Percentiles rank a stretch among this genome's conserved stretches.
Evolutionary conservation across 2,888 invertebrate genomes (phyloP).

Genomic region (Timandra comae): DNA sequence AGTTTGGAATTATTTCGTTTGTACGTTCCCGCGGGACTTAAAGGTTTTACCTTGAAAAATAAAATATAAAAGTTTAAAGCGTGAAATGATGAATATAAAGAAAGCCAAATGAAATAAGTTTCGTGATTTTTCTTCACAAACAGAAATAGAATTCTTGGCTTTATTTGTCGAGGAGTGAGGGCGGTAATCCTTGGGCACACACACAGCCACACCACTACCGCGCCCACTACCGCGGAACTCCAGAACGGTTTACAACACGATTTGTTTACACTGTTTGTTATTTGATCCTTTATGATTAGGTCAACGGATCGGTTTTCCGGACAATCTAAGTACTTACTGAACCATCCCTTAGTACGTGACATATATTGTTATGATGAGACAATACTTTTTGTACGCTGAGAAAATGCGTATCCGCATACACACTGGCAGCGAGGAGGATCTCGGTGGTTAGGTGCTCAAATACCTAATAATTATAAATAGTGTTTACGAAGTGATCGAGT

Average conservation of each 20-base stretch:
- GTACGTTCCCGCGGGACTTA: no score
- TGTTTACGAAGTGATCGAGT: background rate
- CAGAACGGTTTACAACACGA: no score
- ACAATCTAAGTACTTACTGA: no score
- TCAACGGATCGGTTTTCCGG: no score
- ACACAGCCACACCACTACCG: constrained; percentile 4
- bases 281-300: background rate
- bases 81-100: constrained; percentile 6
- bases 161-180: constrained; percentile 4
- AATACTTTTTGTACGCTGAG: no score
- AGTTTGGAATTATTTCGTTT: no score
- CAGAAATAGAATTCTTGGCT: constrained; percentile 5
- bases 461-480: background rate
- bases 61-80: no score
- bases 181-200: constrained; percentile 4
- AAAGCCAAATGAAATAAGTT: constrained; percentile 8
- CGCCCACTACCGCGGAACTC: constrained; percentile 1
- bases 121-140: constrained; percentile 13
- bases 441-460: background rate
- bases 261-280: background rate
- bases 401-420: no score
- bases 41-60: no score
- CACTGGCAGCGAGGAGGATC: background rate
- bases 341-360: no score
- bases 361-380: no score